Conservation (phyloP, 2,797 vertebrate species). For the Steatocranus sp. region DNA sequence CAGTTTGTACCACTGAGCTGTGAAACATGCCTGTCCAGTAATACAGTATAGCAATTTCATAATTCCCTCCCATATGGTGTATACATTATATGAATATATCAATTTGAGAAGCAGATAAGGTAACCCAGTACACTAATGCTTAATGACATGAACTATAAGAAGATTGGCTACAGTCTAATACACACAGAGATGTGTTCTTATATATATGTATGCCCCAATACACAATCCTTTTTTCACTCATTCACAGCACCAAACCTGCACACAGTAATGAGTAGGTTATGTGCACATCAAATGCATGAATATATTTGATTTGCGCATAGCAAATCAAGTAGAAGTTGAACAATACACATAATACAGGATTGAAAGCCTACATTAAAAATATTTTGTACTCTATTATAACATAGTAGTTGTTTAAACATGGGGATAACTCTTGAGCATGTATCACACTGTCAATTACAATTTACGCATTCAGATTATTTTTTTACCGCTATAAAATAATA, state of each 20-base stretch:
- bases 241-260: neutral
- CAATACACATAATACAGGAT: neutral
- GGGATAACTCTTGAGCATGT: neutral
- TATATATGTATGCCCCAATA: constrained; percentile 2
- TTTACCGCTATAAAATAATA: neutral
- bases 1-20: neutral
- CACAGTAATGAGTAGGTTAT: neutral
- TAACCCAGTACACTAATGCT: constrained; percentile 22
- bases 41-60: neutral
- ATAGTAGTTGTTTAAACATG: neutral
- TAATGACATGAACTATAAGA: constrained; percentile 24
- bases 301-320: neutral
- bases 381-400: neutral
- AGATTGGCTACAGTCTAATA: constrained; percentile 11
- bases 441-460: neutral
- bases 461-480: neutral
- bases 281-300: neutral
- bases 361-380: neutral
- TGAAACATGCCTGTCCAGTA: neutral
- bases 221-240: neutral
- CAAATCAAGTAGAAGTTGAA: neutral
- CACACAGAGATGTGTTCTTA: neutral
- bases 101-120: neutral
- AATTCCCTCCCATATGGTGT: neutral
- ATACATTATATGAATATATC: constrained; percentile 5